Evolutionary conservation across 2,113 vertebrate genomes (phyloP), one percentile per base, ranked within the genome.

Genomic region (Trichechus manatus): DNA sequence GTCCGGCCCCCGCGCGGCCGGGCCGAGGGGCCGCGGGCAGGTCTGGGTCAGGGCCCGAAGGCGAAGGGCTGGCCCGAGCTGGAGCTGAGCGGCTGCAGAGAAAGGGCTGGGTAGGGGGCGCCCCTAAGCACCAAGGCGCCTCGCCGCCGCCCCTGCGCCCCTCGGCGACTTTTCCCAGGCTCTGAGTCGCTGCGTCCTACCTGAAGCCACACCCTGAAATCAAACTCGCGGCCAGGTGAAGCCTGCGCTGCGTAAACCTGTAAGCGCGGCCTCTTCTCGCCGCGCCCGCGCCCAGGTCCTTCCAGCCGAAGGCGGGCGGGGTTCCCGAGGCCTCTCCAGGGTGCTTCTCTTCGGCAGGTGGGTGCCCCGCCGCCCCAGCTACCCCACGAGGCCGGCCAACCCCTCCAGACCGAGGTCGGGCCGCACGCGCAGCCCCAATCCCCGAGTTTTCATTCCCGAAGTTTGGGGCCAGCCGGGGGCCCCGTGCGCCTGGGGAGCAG

Each of bases 121-220:
- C 63, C 36, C 63, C 15, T 3, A 3, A 5, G 10, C 56, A 25
- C 17, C n/a, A 53, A 42, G 39, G 70, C 70, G 44, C n/a, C 77
- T 1, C 4, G 31, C 15, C 15, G 13, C 19, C 15, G 72, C 78
- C 50, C 31, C 78, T 1, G 82, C 39, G 25, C 44, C 36, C 78
- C 42, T 33, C 0, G 10, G 83, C 25, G 61, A 53, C 77, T 84
- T 74, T 44, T 78, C 91, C 87, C 7, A 13, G 72, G 87, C 80
- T 63, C 77, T 19, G 96, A 31, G 84, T 77, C 61, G 6, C 82
- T 1, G 19, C 3, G 94, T 77, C 81, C 95, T 89, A 89, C 95
- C 97, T 92, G 97, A 83, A 66, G 98, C 99, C 99, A 99, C 99
- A 97, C 98, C 99, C 98, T 98, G 97, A 98, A 98, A 98, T 98